phyloP scores from a whole-genome alignment of 1,140 invertebrate genomes.

The Trichomalopsis sarcophagae region DNA sequence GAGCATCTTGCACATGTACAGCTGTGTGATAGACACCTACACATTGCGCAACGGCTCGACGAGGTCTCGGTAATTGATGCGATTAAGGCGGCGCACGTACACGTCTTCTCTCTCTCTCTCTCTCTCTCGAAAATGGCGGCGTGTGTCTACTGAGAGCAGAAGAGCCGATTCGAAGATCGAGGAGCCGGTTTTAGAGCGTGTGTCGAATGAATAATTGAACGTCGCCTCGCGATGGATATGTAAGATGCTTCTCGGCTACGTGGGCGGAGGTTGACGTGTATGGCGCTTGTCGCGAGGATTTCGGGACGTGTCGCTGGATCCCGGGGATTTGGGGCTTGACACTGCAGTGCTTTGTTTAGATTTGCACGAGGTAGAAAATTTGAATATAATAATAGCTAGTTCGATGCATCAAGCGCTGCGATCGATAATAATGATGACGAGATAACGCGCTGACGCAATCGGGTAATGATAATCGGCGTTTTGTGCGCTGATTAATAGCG shows the following conservation, averaged over 20 bases:
- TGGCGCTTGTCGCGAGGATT: no score
- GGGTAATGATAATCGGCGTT: no score
- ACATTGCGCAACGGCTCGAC: not conserved
- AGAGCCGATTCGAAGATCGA: not conserved
- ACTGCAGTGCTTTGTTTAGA: no score
- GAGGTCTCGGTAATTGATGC: conserved; percentile 29
- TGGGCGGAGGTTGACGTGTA: no score
- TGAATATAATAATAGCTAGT: no score
- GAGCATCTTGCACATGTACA: not conserved
- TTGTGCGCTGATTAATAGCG: no score
- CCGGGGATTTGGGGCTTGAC: no score
- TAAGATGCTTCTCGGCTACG: not conserved
- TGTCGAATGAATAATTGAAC: not conserved
- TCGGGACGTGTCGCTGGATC: no score
- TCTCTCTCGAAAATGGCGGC: not conserved
- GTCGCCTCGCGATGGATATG: not conserved
- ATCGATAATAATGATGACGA: no score
- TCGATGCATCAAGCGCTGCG: no score
- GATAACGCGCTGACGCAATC: no score
- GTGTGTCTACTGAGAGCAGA: not conserved
- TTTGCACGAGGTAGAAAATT: no score
- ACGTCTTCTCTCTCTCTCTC: not conserved
- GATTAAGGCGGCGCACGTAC: conserved; percentile 18
- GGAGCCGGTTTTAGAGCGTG: not conserved
- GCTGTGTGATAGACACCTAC: not conserved